phyloP scores from a whole-genome alignment of 2,888 invertebrate genomes.

The Lochmaea crataegi region DNA sequence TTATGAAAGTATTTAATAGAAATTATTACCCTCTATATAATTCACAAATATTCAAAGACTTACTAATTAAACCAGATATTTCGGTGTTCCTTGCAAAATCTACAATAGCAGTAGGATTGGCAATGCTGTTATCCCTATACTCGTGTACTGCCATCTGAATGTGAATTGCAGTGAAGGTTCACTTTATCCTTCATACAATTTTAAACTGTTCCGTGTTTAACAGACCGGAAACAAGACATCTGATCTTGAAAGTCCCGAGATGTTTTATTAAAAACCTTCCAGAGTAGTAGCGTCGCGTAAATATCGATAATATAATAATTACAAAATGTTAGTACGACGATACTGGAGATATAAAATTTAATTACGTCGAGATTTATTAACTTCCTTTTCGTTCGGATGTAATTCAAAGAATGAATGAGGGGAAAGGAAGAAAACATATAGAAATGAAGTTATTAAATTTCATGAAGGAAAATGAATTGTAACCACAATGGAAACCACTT shows the following conservation, averaged over 20 bases:
- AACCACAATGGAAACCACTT: conserved; percentile 34
- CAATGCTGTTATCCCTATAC: no score
- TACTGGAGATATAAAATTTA: conserved; percentile 32
- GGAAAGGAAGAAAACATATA: conserved; percentile 9
- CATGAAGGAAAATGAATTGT: conserved; percentile 31
- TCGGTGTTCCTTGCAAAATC: no score
- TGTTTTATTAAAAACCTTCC: conserved; percentile 16
- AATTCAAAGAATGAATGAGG: conserved; percentile 16
- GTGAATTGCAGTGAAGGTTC: no score
- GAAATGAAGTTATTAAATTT: conserved; percentile 34
- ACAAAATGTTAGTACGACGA: conserved; percentile 23
- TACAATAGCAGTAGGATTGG: no score
- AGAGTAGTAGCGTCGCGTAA: background rate
- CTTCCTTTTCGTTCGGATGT: conserved; percentile 25
- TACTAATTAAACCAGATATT: no score
- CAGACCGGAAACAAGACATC: conserved; percentile 13
- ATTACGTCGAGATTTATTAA: conserved; percentile 36
- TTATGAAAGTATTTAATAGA: no score
- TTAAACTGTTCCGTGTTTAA: conserved; percentile 2
- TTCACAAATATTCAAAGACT: no score
- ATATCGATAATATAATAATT: conserved; percentile 26
- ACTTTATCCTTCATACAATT: conserved; percentile 6
- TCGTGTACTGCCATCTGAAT: no score
- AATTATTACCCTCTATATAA: no score
- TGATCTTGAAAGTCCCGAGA: conserved; percentile 6